Evolutionary conservation across 2,113 vertebrate genomes (phyloP).

Genomic region (Macquaria ambigua): DNA sequence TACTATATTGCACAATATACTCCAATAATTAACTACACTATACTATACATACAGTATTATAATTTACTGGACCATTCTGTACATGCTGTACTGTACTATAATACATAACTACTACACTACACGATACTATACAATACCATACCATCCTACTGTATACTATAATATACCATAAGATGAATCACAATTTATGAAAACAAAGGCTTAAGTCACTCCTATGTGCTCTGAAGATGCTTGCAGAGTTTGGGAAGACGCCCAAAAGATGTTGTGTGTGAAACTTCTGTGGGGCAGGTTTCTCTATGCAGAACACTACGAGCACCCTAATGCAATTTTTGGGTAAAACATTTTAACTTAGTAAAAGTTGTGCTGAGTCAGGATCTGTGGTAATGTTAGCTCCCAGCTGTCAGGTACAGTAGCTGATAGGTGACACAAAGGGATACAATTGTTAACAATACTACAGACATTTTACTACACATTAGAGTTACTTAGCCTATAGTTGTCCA

Average conservation of each 20-base stretch:
- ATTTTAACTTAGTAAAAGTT: background rate
- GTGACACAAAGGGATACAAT: background rate
- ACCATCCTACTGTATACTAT: background rate
- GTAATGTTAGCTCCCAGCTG: background rate
- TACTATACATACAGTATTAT: background rate
- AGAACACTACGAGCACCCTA: background rate
- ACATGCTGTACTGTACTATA: background rate
- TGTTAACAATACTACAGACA: background rate
- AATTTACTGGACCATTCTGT: too few species aligned
- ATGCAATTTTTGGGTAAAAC: background rate
- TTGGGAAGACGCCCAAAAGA: background rate
- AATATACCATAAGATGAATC: too few species aligned
- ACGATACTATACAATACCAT: background rate
- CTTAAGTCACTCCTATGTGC: background rate
- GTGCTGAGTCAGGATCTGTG: slow-evolving; percentile 23
- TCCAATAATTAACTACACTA: background rate
- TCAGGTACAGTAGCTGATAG: background rate
- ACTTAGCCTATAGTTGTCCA: background rate
- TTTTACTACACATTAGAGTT: background rate
- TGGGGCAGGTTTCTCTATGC: background rate
- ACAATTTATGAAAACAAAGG: background rate
- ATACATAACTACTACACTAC: background rate
- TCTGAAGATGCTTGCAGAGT: background rate
- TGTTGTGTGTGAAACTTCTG: background rate
- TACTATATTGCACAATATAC: background rate